Conservation (phyloP, 2,797 vertebrate species). For the Spea hammondii region DNA sequence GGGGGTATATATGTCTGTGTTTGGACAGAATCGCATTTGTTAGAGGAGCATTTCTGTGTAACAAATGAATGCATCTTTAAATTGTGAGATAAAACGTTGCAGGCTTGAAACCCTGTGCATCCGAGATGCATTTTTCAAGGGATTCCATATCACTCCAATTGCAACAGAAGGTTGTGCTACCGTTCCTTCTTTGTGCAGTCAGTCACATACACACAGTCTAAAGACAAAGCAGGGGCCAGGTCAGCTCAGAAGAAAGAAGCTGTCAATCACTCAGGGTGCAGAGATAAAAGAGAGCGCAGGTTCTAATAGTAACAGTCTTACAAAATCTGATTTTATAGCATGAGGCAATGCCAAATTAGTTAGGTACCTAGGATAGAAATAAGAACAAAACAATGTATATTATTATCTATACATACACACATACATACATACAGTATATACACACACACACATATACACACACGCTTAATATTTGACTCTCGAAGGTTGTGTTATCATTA, state of each 20-base stretch:
- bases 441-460: no score
- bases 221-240: slow-evolving; percentile 36
- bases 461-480: no score
- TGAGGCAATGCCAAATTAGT: no score
- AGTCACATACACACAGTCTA: slow-evolving; percentile 46
- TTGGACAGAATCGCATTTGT: slow-evolving; percentile 3
- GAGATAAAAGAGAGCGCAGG: slow-evolving; percentile 39
- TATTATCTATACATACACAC: no score
- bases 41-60: slow-evolving; percentile 10
- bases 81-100: slow-evolving; percentile 12
- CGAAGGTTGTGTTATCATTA: no score
- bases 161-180: slow-evolving; percentile 34
- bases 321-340: slow-evolving; percentile 21
- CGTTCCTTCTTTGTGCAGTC: slow-evolving; percentile 35
- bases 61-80: slow-evolving; percentile 34
- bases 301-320: neutral
- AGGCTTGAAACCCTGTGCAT: no score
- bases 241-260: slow-evolving; percentile 28
- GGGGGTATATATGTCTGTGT: neutral
- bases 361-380: no score
- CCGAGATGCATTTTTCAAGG: neutral
- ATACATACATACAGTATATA: no score
- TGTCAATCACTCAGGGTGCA: slow-evolving; percentile 59
- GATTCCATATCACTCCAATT: slow-evolving; percentile 23
- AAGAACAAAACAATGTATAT: no score